Percentiles rank a stretch among this genome's conserved stretches.
These are phyloP conservation scores for Coilia nasus DNA, from an alignment of 2,797 vertebrate species.

Conservation along the genomic window DNA sequence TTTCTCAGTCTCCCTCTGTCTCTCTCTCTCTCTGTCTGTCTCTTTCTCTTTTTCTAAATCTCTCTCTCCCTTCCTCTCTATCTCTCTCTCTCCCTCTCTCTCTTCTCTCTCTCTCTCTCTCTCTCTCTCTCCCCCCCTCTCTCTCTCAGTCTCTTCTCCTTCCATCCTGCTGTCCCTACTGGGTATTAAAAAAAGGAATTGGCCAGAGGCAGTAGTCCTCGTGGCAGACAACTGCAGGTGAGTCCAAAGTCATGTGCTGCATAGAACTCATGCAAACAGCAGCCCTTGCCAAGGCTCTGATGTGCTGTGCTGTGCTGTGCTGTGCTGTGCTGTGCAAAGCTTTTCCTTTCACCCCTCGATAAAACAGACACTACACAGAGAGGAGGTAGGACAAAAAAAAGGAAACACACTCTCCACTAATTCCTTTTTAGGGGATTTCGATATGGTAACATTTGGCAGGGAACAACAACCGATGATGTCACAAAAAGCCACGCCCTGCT, in stretches of 20 bases:
- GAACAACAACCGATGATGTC: background rate
- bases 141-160: background rate
- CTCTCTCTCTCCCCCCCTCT: background rate
- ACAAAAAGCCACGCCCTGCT: background rate
- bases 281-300: constrained; percentile 17
- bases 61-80: background rate
- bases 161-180: background rate
- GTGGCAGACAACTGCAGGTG: constrained; percentile 46
- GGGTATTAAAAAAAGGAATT: background rate
- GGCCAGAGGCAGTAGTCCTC: background rate
- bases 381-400: background rate
- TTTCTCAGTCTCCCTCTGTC: background rate
- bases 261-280: constrained; percentile 40
- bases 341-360: background rate
- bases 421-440: constrained; percentile 28
- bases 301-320: background rate
- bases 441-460: background rate
- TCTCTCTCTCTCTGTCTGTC: background rate
- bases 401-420: background rate
- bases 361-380: background rate
- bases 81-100: background rate
- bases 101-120: background rate
- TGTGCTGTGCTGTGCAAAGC: background rate
- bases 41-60: too few relatives aligned
- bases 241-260: constrained; percentile 45